Evolutionary conservation across 1,140 invertebrate genomes (phyloP), one percentile per base, ranked within the genome.

Genomic region (Rhagoletis zephyria): DNA sequence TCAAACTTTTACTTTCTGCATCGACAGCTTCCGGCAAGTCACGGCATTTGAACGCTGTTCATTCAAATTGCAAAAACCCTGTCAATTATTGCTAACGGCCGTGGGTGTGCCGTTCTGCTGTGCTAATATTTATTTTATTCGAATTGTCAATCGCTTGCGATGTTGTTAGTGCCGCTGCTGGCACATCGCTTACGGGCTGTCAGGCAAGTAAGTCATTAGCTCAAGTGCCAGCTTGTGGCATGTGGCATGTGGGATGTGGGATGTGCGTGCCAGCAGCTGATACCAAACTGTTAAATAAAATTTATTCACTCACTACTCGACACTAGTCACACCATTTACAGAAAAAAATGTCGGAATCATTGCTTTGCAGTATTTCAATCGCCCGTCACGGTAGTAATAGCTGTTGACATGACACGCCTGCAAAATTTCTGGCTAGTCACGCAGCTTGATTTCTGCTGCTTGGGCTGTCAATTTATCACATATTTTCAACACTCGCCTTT

Each of bases 351-450:
- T 81, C 19, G 14, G 56, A 56, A 19, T 59, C 74, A 81, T 81
- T 56, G 48, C 45, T 6, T 81, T 59, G 16, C 5, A n/a, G 48
- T 2, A 14, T 56, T 81, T 81, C 48, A 81, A 81, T 81, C 74
- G 16, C 19, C 45, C 2, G 14, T 16, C 40, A 12, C n/a, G 9
- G 65, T 48, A 6, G 74, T 63, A n/a, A 81, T 51, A 59, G 48
- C 45, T 51, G 45, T 81, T 81, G 74, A 81, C 74, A 81, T 81
- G 74, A 81, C 48, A 56, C 19, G 74, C n/a, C 42, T 81, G 74
- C 48, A 2, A 59, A 1, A 74, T 74, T 81, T 81, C 48, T 40
- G 51, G 19, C 9, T 9, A 56, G 74, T 51, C 74, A 81, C 48
- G 19, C 45, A 56, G n/a, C 45, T 16, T 9, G 4, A 81, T 81